Evolutionary conservation across 2,888 invertebrate species (phyloP), one percentile per base, ranked within the genome.

Genomic region (Andrena minutula): DNA sequence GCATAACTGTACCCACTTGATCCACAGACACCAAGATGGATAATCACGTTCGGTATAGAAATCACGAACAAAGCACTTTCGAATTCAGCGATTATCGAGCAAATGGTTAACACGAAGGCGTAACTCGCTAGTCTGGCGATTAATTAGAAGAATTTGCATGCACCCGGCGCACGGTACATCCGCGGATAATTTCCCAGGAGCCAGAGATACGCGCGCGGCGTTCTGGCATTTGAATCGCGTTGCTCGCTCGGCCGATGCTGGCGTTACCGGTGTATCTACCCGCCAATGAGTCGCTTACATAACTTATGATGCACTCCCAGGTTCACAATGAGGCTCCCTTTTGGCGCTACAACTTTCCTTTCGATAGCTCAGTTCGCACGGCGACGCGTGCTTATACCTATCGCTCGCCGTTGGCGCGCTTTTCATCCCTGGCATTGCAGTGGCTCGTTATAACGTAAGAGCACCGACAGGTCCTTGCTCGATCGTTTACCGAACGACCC

Each of bases 321-420:
- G 80, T 85, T 85, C 72, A 74, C 79, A 76, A 79, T 79, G 75
- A 88, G 75, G 80, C 73, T 82, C 35, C 82, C 89, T 89, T 89
- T 88, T 83, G 88, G 86, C 86, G 84, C 85, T 77, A 83, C 87
- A 83, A 86, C 85, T 88, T 90, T 90, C 89, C 84, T 88, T 69
- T 75, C 79, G 74, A 75, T 74, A 66, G 74, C 82, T 72, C 26
- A 58, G 61, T 70, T 82, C 70, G 69, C 66, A 41, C 65, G 28
- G 56, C 71, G 16, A 74, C 66, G 58, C 53, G 30, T 61, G 47
- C 30, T 23, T 30, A 23, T 23, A 20, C 7, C n/a, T 23, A 20
- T 16, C n/a, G 10, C 23, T 23, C 12, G 23, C 12, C 23, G 12
- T 12, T 20, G 23, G 10, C 23, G 20, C 12, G 20, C 20, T 35